Percentiles rank a stretch among this genome's conserved stretches.
Conservation (phyloP, 2,797 vertebrate species). For the Melanotaenia nigrans region DNA sequence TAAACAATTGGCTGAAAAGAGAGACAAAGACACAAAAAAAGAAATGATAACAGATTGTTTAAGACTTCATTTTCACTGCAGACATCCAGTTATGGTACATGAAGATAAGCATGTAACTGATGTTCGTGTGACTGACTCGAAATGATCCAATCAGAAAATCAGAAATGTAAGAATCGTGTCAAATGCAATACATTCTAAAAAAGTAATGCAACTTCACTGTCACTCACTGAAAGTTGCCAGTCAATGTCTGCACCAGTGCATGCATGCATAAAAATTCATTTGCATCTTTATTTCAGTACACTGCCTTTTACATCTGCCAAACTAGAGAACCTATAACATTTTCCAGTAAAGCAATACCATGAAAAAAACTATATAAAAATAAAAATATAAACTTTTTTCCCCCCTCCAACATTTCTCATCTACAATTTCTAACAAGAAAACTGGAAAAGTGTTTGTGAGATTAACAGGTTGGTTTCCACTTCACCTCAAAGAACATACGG, state of each 20-base stretch:
- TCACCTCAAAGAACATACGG: conserved; percentile 24
- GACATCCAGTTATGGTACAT: not conserved
- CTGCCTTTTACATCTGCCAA: conserved; percentile 21
- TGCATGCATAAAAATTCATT: conserved; percentile 18
- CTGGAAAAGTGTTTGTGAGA: conserved; percentile 14
- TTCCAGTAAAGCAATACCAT: not conserved
- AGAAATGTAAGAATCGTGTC: not conserved
- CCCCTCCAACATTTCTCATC: conserved; percentile 1
- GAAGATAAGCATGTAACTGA: too few relatives aligned
- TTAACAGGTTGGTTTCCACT: conserved; percentile 43
- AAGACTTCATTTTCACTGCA: not conserved
- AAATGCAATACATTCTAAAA: not conserved
- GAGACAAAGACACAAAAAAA: conserved; percentile 18
- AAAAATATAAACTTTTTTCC: not conserved
- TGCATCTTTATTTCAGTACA: conserved; percentile 33
- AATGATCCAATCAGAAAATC: too few relatives aligned
- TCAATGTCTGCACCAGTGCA: conserved; percentile 18
- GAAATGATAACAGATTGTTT: conserved; percentile 6
- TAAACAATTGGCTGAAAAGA: conserved; percentile 86
- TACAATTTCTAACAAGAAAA: not conserved
- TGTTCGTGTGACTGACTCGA: too few relatives aligned
- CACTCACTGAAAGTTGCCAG: conserved; percentile 3
- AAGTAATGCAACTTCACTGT: not conserved
- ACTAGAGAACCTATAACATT: conserved; percentile 4
- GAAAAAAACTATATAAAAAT: not conserved